phyloP scores from a whole-genome alignment of 2,797 vertebrate species.

The Onychomys arenicola region DNA sequence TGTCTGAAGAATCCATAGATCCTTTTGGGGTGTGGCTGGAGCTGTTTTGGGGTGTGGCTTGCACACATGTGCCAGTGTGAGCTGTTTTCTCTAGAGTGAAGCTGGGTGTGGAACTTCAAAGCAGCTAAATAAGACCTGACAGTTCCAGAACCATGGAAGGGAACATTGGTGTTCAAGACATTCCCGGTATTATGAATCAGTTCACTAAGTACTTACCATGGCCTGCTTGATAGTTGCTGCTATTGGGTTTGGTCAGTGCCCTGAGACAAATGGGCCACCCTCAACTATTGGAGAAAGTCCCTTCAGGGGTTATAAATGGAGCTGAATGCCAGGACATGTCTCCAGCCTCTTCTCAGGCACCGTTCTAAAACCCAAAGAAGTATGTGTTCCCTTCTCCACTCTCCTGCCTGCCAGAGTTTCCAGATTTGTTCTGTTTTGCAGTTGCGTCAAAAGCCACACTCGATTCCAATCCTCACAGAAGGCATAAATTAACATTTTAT shows the following conservation, averaged over 20 bases:
- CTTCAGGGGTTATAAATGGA: background rate
- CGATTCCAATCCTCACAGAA: slow-evolving; percentile 74
- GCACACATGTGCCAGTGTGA: background rate
- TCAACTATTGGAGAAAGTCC: background rate
- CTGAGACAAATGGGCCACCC: background rate
- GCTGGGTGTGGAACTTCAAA: background rate
- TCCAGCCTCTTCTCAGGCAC: slow-evolving; percentile 28
- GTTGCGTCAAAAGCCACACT: slow-evolving; percentile 75
- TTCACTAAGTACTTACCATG: background rate
- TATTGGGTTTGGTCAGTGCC: background rate
- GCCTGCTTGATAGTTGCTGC: background rate
- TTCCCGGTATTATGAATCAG: background rate
- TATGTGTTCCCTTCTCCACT: slow-evolving; percentile 59
- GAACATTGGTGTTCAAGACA: background rate
- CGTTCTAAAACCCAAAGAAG: slow-evolving; percentile 18
- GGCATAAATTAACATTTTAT: slow-evolving; percentile 83
- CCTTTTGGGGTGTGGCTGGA: background rate
- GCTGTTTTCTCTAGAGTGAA: background rate
- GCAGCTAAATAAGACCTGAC: slow-evolving; percentile 18
- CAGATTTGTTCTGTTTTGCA: slow-evolving; percentile 81
- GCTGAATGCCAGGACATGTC: background rate
- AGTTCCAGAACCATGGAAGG: background rate
- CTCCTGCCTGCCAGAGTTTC: slow-evolving; percentile 74
- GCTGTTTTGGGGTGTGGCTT: background rate
- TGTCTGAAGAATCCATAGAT: background rate